phyloP scores from a whole-genome alignment of 23 tunicate genomes.

The Oikopleura vanhoeffeni region DNA sequence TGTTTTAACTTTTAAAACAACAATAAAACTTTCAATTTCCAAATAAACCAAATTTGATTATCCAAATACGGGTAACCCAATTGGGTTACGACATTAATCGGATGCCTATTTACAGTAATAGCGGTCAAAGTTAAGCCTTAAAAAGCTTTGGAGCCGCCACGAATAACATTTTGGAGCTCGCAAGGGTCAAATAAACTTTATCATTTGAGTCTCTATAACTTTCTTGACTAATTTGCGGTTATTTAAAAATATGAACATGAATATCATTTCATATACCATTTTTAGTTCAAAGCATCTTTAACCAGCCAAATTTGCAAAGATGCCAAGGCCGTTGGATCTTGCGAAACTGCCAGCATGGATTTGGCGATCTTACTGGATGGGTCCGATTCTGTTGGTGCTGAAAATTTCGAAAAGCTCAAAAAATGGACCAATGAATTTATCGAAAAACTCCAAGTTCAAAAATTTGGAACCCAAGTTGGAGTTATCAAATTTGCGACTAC shows the following conservation, averaged over 20 bases:
- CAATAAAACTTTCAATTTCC: too few relatives aligned
- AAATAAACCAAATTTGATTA: too few relatives aligned
- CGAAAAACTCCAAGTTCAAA: not conserved
- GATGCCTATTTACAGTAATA: too few relatives aligned
- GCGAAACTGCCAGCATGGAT: slow-evolving; percentile 44
- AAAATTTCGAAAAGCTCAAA: slow-evolving; percentile 42
- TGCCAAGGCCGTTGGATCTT: slow-evolving; percentile 28
- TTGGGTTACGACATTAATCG: too few relatives aligned
- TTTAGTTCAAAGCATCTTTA: not conserved
- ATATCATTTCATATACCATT: too few relatives aligned
- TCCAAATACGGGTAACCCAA: too few relatives aligned
- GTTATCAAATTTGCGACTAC: not conserved
- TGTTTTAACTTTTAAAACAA: too few relatives aligned
- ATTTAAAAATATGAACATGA: too few relatives aligned
- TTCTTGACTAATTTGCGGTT: too few relatives aligned
- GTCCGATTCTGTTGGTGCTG: slow-evolving; percentile 25
- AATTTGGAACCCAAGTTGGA: not conserved
- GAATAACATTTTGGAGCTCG: too few relatives aligned
- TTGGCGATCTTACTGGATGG: slow-evolving; percentile 56
- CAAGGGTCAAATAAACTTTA: not conserved
- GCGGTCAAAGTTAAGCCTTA: too few relatives aligned
- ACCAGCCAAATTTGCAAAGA: slow-evolving; percentile 4
- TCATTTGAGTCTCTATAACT: not conserved
- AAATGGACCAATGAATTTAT: not conserved
- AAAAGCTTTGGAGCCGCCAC: too few relatives aligned